phyloP scores from a whole-genome alignment of 2,797 vertebrate genomes.

The Syndactyla subalaris region DNA sequence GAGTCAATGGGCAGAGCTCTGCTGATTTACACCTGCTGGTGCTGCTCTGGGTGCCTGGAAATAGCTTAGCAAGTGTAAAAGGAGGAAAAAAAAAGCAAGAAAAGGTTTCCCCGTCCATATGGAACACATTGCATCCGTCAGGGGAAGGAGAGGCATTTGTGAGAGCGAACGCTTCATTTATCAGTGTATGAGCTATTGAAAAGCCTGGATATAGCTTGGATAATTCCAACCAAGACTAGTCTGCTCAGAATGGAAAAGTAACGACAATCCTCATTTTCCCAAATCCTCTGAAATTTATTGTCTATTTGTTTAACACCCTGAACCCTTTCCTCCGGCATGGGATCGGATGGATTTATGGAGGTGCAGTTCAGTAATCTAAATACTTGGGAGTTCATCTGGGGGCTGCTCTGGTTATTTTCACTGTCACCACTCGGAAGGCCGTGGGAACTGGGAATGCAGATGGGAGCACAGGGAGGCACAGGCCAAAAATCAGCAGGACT shows the following conservation, averaged over 20 bases:
- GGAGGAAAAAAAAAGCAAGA: neutral
- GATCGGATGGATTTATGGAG: neutral
- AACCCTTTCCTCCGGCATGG: neutral
- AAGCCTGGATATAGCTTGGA: neutral
- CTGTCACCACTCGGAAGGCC: neutral
- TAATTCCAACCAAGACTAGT: constrained; percentile 28
- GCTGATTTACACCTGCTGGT: neutral
- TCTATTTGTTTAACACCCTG: neutral
- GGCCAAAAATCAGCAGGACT: neutral
- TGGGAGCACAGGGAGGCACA: neutral
- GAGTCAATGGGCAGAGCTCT: neutral
- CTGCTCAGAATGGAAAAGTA: constrained; percentile 31
- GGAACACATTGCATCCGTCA: constrained; percentile 20
- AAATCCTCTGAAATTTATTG: constrained; percentile 28
- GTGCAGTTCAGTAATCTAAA: neutral
- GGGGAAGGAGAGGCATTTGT: constrained; percentile 18
- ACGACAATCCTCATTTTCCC: neutral
- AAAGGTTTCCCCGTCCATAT: constrained; percentile 18
- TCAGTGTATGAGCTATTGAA: constrained; percentile 16
- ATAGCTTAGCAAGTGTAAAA: constrained; percentile 46
- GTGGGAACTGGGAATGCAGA: neutral
- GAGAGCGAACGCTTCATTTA: constrained; percentile 23
- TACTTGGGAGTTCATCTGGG: neutral
- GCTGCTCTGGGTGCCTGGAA: neutral
- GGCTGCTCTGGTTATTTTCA: constrained; percentile 49